Base-by-base conservation (phyloP, 2,888 invertebrate species). In the Drosophila fulvimacula region DNA sequence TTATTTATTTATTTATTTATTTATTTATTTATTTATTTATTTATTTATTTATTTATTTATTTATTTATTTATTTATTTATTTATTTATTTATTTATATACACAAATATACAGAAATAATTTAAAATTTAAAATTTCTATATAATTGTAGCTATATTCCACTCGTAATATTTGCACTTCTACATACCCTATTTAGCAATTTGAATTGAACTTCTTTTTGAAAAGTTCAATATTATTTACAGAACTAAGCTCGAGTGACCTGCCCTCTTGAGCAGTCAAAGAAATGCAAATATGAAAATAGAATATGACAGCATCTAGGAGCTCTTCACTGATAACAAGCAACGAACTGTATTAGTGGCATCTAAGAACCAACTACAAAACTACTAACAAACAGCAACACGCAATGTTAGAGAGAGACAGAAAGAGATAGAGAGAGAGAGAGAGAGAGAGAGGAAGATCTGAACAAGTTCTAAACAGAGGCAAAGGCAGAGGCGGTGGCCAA, bases 231-330 rank as follows among this genome's bases (percentile, higher is more conserved):
- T 74, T 69, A 69, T 72, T 69, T 48, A 17, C 11, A 32, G 17
- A 48, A 32, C 48, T 32, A 56, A 56, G 65, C 60, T 48, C n/a
- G 69, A 76, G 66, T 67, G 11, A 36, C 73, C 72, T 32, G 32
- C 39, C 62, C 51, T 30, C 63, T 72, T 61, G 66, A 69, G 66
- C 27, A 44, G 53, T 52, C 39, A 79, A 73, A 65, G 69, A 70
- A 84, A 84, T 84, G 79, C 73, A 51, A 51, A 70, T 81, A 74
- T 76, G 76, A 69, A 78, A 78, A 73, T 76, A 61, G 69, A 76
- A 84, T 78, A 78, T 79, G 76, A 71, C 76, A 82, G 68, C 55
- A 55, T 27, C 61, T 17, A 48, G 69, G 44, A 59, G 64, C 39
- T 67, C 67, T 81, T 70, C 73, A 82, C 21, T 51, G 34, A 34